Conservation (phyloP, 2,113 vertebrate species). For the Boulengerochromis microlepis region DNA sequence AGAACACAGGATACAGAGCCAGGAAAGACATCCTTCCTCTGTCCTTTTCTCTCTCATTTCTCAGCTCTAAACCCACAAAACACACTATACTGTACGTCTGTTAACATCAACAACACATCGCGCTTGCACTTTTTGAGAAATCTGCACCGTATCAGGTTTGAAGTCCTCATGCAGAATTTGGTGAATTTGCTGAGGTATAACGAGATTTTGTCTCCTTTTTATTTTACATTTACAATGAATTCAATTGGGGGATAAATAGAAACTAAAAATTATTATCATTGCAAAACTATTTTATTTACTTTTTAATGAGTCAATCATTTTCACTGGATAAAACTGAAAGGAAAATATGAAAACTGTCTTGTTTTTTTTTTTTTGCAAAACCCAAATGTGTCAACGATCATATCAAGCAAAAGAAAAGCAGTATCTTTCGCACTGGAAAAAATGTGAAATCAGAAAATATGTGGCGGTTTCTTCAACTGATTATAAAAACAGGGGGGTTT, state of each 20-base stretch:
- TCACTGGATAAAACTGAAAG: background rate
- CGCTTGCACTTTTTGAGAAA: background rate
- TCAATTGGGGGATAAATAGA: background rate
- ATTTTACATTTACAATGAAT: background rate
- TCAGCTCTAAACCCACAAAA: background rate
- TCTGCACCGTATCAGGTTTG: background rate
- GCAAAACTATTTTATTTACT: background rate
- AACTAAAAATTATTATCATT: background rate
- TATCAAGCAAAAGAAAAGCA: background rate
- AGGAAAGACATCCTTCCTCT: slow-evolving; percentile 68
- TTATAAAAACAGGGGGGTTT: background rate
- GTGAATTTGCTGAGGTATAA: background rate
- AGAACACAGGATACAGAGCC: slow-evolving; percentile 54
- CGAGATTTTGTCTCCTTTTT: background rate
- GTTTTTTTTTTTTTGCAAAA: background rate
- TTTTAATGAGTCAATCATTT: background rate
- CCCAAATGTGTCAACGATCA: background rate
- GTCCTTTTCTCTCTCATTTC: background rate
- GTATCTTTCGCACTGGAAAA: background rate
- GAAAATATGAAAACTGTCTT: background rate
- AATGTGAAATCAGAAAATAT: background rate
- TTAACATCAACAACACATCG: background rate
- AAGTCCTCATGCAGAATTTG: background rate
- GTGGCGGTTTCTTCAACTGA: background rate
- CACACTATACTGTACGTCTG: background rate